Evolutionary conservation across 2,888 invertebrate genomes (phyloP).

Genomic region (Drosophila ustulata): DNA sequence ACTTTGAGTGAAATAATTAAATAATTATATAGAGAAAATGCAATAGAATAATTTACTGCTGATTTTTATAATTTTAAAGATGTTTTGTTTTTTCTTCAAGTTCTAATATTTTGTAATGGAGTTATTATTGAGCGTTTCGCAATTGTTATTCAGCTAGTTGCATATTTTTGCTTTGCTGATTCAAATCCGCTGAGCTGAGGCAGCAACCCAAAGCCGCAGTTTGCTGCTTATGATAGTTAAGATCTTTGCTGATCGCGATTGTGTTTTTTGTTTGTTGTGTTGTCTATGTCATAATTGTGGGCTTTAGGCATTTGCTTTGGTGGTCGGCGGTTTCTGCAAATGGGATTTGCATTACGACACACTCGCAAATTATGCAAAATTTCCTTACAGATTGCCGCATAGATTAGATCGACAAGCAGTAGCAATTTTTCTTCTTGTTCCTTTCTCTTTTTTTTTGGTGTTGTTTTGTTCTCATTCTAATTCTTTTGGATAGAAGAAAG

Average conservation of each 20-base stretch:
- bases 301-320: slow-evolving; percentile 13
- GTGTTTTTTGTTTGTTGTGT: slow-evolving; percentile 2
- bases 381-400: slow-evolving; percentile 70
- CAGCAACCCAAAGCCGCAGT: neutral
- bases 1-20: too few species aligned
- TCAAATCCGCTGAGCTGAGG: neutral
- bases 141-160: neutral
- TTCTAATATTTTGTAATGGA: neutral
- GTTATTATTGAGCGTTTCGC: too few species aligned
- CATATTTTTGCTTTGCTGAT: neutral
- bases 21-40: too few species aligned
- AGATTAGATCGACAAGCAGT: slow-evolving; percentile 51
- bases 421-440: neutral
- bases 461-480: neutral
- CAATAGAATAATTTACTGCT: too few species aligned
- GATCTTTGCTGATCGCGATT: slow-evolving; percentile 21
- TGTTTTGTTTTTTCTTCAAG: neutral
- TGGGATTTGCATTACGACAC: slow-evolving; percentile 67
- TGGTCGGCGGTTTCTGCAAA: slow-evolving; percentile 42
- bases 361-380: slow-evolving; percentile 78
- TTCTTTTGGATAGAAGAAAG: neutral
- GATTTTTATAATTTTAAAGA: too few species aligned
- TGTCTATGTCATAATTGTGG: slow-evolving; percentile 49
- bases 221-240: slow-evolving; percentile 18
- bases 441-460: neutral